phyloP scores from a whole-genome alignment of 2,888 invertebrate genomes.

The Hirtodrosophila histrioides region DNA sequence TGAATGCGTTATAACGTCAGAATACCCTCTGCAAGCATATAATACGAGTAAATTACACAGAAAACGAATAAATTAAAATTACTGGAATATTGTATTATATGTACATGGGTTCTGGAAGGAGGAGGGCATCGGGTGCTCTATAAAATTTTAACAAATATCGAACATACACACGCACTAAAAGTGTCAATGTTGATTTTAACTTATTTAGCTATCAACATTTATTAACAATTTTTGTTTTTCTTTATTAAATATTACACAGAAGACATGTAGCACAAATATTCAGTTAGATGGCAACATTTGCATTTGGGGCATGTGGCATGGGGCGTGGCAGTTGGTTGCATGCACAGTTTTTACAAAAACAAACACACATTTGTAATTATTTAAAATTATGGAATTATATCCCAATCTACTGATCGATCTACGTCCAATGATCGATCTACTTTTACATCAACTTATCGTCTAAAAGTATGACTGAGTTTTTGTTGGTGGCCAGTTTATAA shows the following conservation, averaged over 20 bases:
- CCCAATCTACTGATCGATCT: constrained; percentile 17
- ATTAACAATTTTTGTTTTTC: constrained; percentile 7
- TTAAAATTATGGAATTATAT: constrained; percentile 15
- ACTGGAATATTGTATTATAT: constrained; percentile 18
- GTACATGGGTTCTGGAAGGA: constrained; percentile 19
- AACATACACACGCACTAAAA: constrained; percentile 39
- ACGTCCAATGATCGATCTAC: constrained; percentile 28
- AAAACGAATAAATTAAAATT: constrained; percentile 16
- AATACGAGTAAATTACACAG: constrained; percentile 21
- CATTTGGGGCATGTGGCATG: constrained; percentile 10
- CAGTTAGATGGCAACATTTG: constrained; percentile 24
- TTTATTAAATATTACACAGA: constrained; percentile 38
- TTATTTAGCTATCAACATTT: constrained; percentile 17
- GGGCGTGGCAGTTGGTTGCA: constrained; percentile 41
- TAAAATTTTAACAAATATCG: constrained; percentile 27
- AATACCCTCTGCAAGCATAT: constrained; percentile 19
- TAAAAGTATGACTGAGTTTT: too few relatives aligned
- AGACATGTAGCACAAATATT: constrained; percentile 31
- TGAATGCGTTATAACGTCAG: background rate
- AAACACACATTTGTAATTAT: constrained; percentile 35
- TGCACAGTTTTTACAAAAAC: constrained; percentile 44
- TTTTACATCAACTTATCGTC: constrained; percentile 6
- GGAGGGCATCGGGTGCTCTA: constrained; percentile 36
- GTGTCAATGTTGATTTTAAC: constrained; percentile 20
- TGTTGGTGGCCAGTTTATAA: too few relatives aligned